These are phyloP conservation scores for Leuciscus waleckii DNA, from an alignment of 2,797 vertebrate species.

Conservation along the genomic window DNA sequence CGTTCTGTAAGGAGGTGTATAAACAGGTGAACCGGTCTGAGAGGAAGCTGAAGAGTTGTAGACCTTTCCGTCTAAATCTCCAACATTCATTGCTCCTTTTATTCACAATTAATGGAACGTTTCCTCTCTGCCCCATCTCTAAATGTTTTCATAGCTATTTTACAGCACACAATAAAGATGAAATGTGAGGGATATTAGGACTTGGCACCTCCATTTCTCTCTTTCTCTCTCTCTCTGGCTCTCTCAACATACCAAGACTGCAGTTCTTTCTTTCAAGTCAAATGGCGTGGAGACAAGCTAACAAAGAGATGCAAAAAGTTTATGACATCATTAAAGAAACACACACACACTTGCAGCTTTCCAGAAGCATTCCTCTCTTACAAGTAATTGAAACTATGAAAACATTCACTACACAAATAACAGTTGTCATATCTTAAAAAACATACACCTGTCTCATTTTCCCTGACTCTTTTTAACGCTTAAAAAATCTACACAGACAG, in stretches of 20 bases:
- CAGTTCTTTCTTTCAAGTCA: slow-evolving; percentile 28
- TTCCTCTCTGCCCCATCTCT: slow-evolving; percentile 67
- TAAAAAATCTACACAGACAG: not conserved
- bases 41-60: slow-evolving; percentile 59
- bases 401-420: slow-evolving; percentile 12
- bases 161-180: slow-evolving; percentile 74
- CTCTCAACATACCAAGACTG: slow-evolving; percentile 34
- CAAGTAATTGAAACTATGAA: slow-evolving; percentile 19
- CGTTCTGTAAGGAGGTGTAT: not conserved
- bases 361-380: slow-evolving; percentile 9
- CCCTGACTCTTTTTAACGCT: not conserved
- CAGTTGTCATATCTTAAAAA: slow-evolving; percentile 6
- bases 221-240: not conserved
- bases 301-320: slow-evolving; percentile 41
- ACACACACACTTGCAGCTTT: slow-evolving; percentile 32
- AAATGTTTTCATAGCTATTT: slow-evolving; percentile 69
- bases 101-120: slow-evolving; percentile 69
- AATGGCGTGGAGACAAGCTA: slow-evolving; percentile 22
- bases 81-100: slow-evolving; percentile 54
- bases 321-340: slow-evolving; percentile 37
- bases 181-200: slow-evolving; percentile 71
- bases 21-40: slow-evolving; percentile 5
- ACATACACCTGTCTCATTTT: slow-evolving; percentile 11
- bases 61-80: slow-evolving; percentile 12
- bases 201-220: slow-evolving; percentile 54